phyloP scores from a whole-genome alignment of 1,140 invertebrate species.

The Himalopsyche phryganea region DNA sequence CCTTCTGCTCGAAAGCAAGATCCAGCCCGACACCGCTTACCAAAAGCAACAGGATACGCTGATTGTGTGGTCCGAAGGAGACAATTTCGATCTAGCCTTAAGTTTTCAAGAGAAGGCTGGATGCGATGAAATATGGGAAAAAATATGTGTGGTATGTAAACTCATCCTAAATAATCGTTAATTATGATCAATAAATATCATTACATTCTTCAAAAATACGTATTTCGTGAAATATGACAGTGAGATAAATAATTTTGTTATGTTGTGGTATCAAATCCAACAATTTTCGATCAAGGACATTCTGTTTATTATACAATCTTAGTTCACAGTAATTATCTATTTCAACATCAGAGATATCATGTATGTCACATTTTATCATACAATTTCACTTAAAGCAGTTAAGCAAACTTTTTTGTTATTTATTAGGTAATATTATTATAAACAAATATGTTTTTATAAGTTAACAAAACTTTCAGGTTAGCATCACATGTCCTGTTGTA shows the following conservation, averaged over 20 bases:
- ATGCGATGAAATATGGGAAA: constrained; percentile 99
- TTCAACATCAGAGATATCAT: too few relatives aligned
- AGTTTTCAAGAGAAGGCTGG: constrained; percentile 99
- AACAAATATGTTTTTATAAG: too few relatives aligned
- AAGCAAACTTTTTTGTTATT: too few relatives aligned
- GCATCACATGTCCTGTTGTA: too few relatives aligned
- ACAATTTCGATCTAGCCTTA: constrained; percentile 97
- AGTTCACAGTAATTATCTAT: too few relatives aligned
- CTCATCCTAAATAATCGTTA: not conserved
- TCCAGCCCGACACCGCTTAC: constrained; percentile 95
- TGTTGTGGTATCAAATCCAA: not conserved
- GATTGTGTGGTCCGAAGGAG: constrained; percentile 99
- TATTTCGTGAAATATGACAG: not conserved
- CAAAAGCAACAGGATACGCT: constrained; percentile 99
- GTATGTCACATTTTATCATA: too few relatives aligned
- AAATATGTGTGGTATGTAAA: constrained; percentile 90
- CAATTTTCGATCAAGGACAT: too few relatives aligned
- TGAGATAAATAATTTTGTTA: not conserved
- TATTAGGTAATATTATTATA: too few relatives aligned
- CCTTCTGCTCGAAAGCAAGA: constrained; percentile 92
- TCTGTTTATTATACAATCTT: too few relatives aligned
- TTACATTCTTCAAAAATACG: not conserved
- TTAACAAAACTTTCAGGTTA: too few relatives aligned
- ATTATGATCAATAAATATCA: not conserved
- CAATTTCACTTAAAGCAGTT: too few relatives aligned